Evolutionary conservation across 2,113 vertebrate species (phyloP).

Genomic region (Bambusicola thoracicus): DNA sequence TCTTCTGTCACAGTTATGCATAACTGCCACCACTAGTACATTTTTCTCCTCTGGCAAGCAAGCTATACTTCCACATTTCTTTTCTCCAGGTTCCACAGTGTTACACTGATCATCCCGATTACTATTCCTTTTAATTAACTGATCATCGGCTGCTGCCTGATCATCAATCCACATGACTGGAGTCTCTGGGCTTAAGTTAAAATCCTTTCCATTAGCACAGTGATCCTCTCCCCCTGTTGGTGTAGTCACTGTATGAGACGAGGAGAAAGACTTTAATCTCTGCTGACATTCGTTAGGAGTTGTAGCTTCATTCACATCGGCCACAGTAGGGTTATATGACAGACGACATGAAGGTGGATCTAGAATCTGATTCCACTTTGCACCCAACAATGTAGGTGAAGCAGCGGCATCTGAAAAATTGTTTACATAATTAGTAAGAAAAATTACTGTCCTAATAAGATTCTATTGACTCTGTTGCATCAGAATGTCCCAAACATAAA

Average conservation of each 20-base stretch:
- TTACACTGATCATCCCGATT: slow-evolving; percentile 66
- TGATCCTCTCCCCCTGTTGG: slow-evolving; percentile 62
- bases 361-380: slow-evolving; percentile 96
- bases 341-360: slow-evolving; percentile 84
- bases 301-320: slow-evolving; percentile 80
- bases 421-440: background rate
- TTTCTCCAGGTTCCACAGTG: slow-evolving; percentile 68
- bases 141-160: slow-evolving; percentile 79
- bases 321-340: slow-evolving; percentile 83
- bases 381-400: slow-evolving; percentile 87
- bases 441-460: background rate
- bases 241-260: slow-evolving; percentile 70
- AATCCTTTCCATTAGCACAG: slow-evolving; percentile 80
- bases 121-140: slow-evolving; percentile 72
- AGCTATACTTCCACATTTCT: slow-evolving; percentile 65
- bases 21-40: slow-evolving; percentile 81
- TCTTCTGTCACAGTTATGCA: slow-evolving; percentile 80
- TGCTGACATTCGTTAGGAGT: slow-evolving; percentile 83
- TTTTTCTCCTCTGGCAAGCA: slow-evolving; percentile 80
- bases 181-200: slow-evolving; percentile 74
- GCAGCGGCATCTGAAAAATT: slow-evolving; percentile 87
- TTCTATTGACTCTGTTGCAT: background rate
- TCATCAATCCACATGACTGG: slow-evolving; percentile 85
- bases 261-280: slow-evolving; percentile 84
- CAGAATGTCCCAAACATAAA: background rate